Conservation (phyloP, 2,113 vertebrate species). For the Meriones unguiculatus region DNA sequence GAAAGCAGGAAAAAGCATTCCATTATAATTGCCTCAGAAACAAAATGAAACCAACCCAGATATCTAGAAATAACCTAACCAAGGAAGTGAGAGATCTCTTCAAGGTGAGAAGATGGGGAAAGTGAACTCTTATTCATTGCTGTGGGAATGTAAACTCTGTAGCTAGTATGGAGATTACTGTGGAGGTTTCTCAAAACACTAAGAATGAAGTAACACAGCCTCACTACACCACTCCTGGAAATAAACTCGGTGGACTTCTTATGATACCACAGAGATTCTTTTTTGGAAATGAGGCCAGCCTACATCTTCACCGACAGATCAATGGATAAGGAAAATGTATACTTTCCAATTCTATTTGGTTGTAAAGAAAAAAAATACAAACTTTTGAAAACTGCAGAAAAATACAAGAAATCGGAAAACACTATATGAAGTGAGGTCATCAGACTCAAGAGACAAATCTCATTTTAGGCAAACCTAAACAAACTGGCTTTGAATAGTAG, state of each 20-base stretch:
- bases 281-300: not conserved
- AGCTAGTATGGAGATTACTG: not conserved
- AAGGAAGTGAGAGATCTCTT: not conserved
- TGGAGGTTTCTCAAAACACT: not conserved
- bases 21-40: not conserved
- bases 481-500: constrained; percentile 55
- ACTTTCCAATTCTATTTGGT: not conserved
- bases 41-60: not conserved
- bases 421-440: not conserved
- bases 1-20: not conserved
- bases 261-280: not conserved
- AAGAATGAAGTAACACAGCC: not conserved
- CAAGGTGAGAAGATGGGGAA: not conserved
- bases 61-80: not conserved
- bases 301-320: not conserved
- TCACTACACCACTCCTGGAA: not conserved
- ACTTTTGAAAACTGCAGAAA: not conserved
- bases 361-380: not conserved
- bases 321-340: not conserved
- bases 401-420: not conserved
- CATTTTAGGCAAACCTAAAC: constrained; percentile 31
- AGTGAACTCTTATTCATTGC: not conserved
- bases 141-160: not conserved
- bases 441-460: not conserved
- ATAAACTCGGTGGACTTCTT: not conserved